Base-by-base conservation (phyloP, 1,140 invertebrate genomes). In the Aphidius ervi region DNA sequence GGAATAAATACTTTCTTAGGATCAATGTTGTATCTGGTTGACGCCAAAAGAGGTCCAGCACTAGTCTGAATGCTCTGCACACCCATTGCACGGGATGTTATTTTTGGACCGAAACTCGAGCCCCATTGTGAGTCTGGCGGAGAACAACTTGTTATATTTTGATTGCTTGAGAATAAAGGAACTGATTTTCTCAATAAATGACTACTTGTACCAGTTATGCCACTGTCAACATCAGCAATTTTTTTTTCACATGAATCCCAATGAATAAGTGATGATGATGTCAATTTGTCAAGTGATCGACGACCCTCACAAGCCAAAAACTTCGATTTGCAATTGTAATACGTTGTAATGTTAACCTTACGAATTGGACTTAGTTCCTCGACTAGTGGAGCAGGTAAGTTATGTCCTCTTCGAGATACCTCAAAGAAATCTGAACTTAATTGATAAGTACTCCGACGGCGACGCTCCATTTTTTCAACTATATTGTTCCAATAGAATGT, bases 1-100 rank as follows among this genome's bases (percentile, higher is more conserved):
- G 47, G 39, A 58, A 23, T 46, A 59, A 57, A 41, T 57, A 66
- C 65, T 67, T 68, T 78, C 78, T 77, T 79, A 0, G 73, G 69
- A 68, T 79, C 78, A 2, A 80, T 76, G 43, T 81, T 81, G 50
- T 75, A 80, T 70, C 74, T 74, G 0, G 74, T 75, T 0, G 79
- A 78, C 43, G 74, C 66, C 40, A 78, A 67, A 42, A 81, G 67
- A 6, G 79, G 78, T 43, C 77, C 75, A 43, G 71, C 72, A 20
- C 73, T 68, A 7, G 74, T 73, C 55, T 76, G 74, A 1, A 75
- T 70, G 6, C 70, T 71, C 60, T 74, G 79, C 0, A 74, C 50
- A 1, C 71, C 70, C 4, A 40, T 56, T 20, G 61, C 62, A 63
- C 67, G 74, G 1, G 68, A 55, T 46, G 68, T 69, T 47, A 71